Base-by-base conservation (phyloP, 2,797 vertebrate genomes). In the Passerculus sandwichensis region DNA sequence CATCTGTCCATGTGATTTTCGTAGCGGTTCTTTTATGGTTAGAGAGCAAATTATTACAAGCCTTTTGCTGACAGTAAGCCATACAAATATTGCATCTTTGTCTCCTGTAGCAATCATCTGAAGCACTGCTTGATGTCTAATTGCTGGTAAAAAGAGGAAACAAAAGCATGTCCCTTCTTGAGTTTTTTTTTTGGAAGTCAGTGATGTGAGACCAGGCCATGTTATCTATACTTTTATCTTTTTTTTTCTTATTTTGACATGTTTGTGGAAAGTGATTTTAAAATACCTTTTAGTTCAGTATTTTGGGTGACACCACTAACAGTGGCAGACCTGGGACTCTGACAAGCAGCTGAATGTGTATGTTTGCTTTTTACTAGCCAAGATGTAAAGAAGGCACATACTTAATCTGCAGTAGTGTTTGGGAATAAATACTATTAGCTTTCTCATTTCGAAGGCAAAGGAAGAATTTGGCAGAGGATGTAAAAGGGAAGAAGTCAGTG, bases 41-140 rank as follows among this genome's bases (percentile, higher is more conserved):
- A 69, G 77, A 36, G 36, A 71, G 47, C 8, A 70, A 66, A 72
- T 61, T 65, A 16, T 54, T 74, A 3, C 26, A 60, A 48, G 23
- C 42, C 15, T 76, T 18, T 62, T 70, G 15, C 6, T 25, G 27
- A 22, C 2, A 1, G 13, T 78, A 61, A 54, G 20, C 25, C 32
- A 9, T 17, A 25, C 5, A 36, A 30, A 36, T 45, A 12, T 0
- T 65, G 4, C 3, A 7, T 62, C 60, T 79, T 42, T 93, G 38
- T 11, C 38, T 87, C 20, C 38, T 0, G 0, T 38, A n/a, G 42
- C 36, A 66, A 54, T n/a, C 9, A 16, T 12, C 19, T 71, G 83
- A 90, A 66, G 22, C 25, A 2, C 11, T 60, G 34, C 54, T 45
- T 71, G 22, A 18, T 64, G 53, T 67, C 40, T 45, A 18, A 13